Percentiles rank a stretch among this genome's conserved stretches.
Conservation (phyloP, 1,140 invertebrate genomes). For the Microplitis demolitor region DNA sequence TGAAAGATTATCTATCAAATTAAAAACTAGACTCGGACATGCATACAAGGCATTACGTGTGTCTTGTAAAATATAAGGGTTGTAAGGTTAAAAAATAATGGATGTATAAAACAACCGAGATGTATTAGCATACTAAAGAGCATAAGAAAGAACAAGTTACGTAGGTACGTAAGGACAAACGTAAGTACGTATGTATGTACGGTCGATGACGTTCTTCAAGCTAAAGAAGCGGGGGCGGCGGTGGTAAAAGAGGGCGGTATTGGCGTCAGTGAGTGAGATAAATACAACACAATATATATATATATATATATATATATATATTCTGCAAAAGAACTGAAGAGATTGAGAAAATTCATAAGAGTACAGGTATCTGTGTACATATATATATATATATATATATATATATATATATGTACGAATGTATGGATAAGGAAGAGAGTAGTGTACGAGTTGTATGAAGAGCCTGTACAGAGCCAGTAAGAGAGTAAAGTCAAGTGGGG, state of each 20-base stretch:
- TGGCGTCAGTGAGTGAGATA: slow-evolving; percentile 1
- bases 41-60: no score
- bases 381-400: no score
- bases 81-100: no score
- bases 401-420: no score
- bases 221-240: slow-evolving; percentile 40
- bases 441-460: slow-evolving; percentile 16
- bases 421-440: not conserved
- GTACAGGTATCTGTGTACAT: no score
- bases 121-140: no score
- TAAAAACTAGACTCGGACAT: no score
- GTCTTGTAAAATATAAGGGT: no score
- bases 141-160: no score
- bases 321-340: no score
- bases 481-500: slow-evolving; percentile 49
- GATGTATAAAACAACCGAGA: no score
- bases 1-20: no score
- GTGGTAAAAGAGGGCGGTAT: slow-evolving; percentile 31
- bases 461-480: slow-evolving; percentile 14
- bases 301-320: not conserved
- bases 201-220: slow-evolving; percentile 41
- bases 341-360: not conserved
- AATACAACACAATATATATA: not conserved
- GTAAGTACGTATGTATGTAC: slow-evolving; percentile 20
- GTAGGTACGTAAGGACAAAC: not conserved